Evolutionary conservation across 2,113 vertebrate genomes (phyloP).

Genomic region (Lasiurus cinereus): DNA sequence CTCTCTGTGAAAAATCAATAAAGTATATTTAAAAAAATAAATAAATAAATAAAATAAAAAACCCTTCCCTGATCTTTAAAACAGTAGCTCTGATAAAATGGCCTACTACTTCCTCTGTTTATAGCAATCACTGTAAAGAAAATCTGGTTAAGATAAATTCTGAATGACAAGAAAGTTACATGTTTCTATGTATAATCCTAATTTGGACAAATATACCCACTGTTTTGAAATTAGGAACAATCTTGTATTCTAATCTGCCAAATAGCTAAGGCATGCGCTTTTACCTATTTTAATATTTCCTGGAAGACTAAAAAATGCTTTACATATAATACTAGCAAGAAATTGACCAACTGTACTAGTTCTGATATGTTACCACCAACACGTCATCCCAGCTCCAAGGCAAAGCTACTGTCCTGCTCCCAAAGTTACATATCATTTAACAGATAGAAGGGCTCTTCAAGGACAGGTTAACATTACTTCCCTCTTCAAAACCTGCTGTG

Average conservation of each 20-base stretch:
- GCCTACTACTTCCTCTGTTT: not conserved
- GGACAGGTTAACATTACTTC: constrained; percentile 9
- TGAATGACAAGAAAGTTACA: not conserved
- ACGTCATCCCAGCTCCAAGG: not conserved
- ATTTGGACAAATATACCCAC: constrained; percentile 68
- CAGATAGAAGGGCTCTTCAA: not conserved
- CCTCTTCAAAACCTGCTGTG: constrained; percentile 44
- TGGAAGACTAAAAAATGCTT: constrained; percentile 55
- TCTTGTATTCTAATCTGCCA: constrained; percentile 62
- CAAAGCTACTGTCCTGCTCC: not conserved
- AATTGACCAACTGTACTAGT: not conserved
- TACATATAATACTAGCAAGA: constrained; percentile 19
- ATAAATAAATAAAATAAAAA: not conserved
- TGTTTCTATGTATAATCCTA: constrained; percentile 29
- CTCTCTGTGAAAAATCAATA: too few species aligned
- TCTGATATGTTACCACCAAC: not conserved
- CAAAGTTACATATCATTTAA: not conserved
- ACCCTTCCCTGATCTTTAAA: not conserved
- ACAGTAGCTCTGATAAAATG: not conserved
- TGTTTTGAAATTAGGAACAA: constrained; percentile 68
- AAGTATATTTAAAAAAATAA: too few species aligned
- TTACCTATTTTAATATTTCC: constrained; percentile 63
- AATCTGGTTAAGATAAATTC: constrained; percentile 28
- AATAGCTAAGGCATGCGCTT: constrained; percentile 55
- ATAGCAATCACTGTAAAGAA: not conserved